phyloP scores from a whole-genome alignment of 2,888 invertebrate genomes.

The Erebia aethiops region DNA sequence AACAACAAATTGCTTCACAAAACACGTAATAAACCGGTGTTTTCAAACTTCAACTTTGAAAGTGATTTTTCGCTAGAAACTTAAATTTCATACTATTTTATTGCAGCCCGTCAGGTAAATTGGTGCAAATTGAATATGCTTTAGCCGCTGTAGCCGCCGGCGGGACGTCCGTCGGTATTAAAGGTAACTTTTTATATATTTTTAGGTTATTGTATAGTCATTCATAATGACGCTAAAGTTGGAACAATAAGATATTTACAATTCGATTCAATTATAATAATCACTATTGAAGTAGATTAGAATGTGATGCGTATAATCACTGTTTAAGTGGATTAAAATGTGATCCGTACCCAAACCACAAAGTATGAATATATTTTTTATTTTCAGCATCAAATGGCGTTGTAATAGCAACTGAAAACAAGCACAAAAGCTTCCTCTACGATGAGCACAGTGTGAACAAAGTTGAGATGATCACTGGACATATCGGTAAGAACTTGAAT shows the following conservation, averaged over 20 bases:
- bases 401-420: conserved; percentile 99
- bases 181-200: conserved; percentile 84
- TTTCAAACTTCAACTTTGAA: conserved; percentile 20
- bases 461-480: conserved; percentile 97
- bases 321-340: background rate
- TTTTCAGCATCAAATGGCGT: conserved; percentile 96
- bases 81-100: conserved; percentile 47
- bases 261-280: background rate
- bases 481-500: conserved; percentile 74
- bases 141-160: conserved; percentile 99
- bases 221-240: background rate
- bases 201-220: conserved; percentile 51
- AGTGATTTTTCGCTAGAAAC: conserved; percentile 39
- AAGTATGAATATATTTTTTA: background rate
- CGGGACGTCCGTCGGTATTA: conserved; percentile 99
- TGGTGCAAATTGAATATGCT: conserved; percentile 99
- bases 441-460: conserved; percentile 99
- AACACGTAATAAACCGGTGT: conserved; percentile 27
- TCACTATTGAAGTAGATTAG: background rate
- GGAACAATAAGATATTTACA: background rate
- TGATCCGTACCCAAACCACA: too few species aligned
- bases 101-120: conserved; percentile 98
- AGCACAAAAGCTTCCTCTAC: conserved; percentile 97
- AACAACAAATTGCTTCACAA: background rate
- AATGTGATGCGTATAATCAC: background rate